Base-by-base conservation (phyloP, 2,113 vertebrate genomes). In the Oncorhynchus nerka region DNA sequence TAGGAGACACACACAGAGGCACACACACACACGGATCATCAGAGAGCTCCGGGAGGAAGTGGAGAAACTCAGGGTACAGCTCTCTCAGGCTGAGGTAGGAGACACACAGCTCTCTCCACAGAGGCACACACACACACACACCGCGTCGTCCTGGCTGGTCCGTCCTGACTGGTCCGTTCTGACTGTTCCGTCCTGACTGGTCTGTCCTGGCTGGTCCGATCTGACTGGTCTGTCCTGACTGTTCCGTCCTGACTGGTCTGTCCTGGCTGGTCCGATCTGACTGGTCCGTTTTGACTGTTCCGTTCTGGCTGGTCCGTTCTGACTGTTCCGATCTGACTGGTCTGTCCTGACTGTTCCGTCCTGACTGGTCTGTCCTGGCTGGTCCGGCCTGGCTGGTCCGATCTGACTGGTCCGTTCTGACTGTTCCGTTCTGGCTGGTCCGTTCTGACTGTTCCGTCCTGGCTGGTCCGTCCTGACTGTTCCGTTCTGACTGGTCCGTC, bases 11-110 rank as follows among this genome's bases (percentile, higher is more conserved):
- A 32, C 28, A 9, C 12, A 75, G 22, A 48, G 4, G 7, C 12
- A 16, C 12, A 51, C 15, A 13, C 49, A 13, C 13, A 97, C 98
- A 19, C 94, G 97, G 22, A 97, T 99, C 90, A 99, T 99, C 91
- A 91, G 97, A 75, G 97, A 99, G 71, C 93, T 99, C 65, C 91
- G 98, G 13, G 97, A 99, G 82, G 98, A 99, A 86, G 98, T 99
- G 70, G 98, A 97, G 81, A 99, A 99, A 77, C 93, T 99, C 71
- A 95, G 89, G 84, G 96, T 96, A 76, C 98, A 99, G 85, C 97
- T 99, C 28, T 96, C 95, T 0, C 97, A 98, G 91, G 97, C 98
- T 0, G 97, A 99, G 95, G 97, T 99, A 90, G 91, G 65, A 0
- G 5, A 20, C 1, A 34, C 32, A 32, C n/a, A n/a, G n/a, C n/a